A percentile compares a stretch with the other conserved stretches of the same genome.
Conservation (phyloP, 2,113 vertebrate species). For the Collichthys lucidus region DNA sequence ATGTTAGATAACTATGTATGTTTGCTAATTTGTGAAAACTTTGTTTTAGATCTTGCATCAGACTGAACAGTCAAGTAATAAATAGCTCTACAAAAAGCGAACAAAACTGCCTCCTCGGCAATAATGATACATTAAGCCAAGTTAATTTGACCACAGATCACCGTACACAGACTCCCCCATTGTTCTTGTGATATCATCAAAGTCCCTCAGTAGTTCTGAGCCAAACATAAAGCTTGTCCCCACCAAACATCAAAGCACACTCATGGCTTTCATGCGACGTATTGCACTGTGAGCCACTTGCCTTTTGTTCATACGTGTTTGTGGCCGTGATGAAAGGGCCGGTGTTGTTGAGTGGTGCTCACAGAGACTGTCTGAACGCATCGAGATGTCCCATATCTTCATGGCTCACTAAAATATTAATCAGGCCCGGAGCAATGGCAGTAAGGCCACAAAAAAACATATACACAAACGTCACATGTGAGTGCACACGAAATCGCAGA, state of each 20-base stretch:
- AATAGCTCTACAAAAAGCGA: not conserved
- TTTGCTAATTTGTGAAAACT: conserved; percentile 2
- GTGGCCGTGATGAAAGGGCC: conserved; percentile 64
- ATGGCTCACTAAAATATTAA: conserved; percentile 73
- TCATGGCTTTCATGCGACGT: conserved; percentile 44
- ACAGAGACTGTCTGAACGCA: conserved; percentile 21
- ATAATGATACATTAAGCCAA: not conserved
- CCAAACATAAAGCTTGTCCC: conserved; percentile 40
- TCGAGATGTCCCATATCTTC: conserved; percentile 40
- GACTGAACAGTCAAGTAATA: not conserved
- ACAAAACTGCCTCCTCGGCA: not conserved
- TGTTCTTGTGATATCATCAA: conserved; percentile 57
- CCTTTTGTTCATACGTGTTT: conserved; percentile 64
- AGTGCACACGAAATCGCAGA: conserved; percentile 1
- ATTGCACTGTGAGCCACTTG: conserved; percentile 23
- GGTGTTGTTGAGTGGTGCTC: conserved; percentile 22
- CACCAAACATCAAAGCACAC: conserved; percentile 66
- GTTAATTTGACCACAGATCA: conserved; percentile 35
- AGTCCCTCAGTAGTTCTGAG: conserved; percentile 39
- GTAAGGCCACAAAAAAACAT: conserved; percentile 40
- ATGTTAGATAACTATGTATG: not conserved
- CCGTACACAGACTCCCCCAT: not conserved
- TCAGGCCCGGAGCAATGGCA: conserved; percentile 37
- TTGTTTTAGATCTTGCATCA: conserved; percentile 6
- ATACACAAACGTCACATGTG: conserved; percentile 16